Conservation (phyloP, 2,113 vertebrate genomes). For the Cygnus atratus region DNA sequence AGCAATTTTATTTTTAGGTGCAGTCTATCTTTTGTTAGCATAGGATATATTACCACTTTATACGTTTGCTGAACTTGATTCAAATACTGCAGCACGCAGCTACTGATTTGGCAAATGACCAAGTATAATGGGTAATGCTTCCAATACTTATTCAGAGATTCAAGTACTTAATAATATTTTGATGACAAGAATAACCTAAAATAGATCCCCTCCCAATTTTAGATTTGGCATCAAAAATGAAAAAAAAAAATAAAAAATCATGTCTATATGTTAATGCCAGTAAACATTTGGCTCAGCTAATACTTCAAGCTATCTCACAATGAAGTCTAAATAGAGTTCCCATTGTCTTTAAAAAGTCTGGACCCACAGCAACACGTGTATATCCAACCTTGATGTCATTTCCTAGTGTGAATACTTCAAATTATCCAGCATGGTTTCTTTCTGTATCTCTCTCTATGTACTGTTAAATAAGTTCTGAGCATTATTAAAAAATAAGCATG, state of each 20-base stretch:
- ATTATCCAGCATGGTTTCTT: neutral
- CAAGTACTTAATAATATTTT: neutral
- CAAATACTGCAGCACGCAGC: neutral
- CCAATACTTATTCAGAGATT: neutral
- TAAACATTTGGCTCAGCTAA: neutral
- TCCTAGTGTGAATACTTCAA: neutral
- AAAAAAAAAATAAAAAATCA: neutral
- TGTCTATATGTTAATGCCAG: neutral
- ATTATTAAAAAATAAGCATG: neutral
- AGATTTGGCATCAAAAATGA: neutral
- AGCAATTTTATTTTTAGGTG: neutral
- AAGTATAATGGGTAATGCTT: neutral
- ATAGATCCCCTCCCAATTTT: neutral
- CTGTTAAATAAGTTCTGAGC: neutral
- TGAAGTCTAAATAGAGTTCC: neutral
- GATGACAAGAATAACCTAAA: neutral
- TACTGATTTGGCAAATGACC: slow-evolving; percentile 5
- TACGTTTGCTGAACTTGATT: neutral
- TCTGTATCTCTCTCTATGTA: neutral
- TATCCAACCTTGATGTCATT: neutral
- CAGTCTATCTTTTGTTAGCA: neutral
- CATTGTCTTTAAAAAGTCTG: neutral
- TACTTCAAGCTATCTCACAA: neutral
- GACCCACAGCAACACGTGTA: neutral
- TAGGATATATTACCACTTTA: neutral